These are phyloP conservation scores for Erythrolamprus reginae DNA, from an alignment of 2,113 vertebrate species.

Conservation along the genomic window DNA sequence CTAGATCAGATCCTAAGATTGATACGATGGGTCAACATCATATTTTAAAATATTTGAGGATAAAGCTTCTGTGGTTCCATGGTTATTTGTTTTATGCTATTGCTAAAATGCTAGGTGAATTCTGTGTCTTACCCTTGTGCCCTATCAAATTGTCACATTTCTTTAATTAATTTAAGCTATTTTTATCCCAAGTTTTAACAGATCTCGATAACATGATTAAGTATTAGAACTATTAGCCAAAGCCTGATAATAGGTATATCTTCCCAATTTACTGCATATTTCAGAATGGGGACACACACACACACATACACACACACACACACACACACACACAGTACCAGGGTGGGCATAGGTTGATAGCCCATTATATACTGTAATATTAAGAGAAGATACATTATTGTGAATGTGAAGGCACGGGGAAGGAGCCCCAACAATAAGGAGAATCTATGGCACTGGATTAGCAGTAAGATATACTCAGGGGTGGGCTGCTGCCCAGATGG, in stretches of 20 bases:
- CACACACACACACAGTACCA: neutral
- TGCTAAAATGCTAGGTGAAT: neutral
- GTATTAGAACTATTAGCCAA: neutral
- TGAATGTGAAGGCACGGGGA: neutral
- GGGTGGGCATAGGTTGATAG: neutral
- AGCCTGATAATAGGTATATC: neutral
- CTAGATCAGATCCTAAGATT: neutral
- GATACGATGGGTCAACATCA: neutral
- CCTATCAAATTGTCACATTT: neutral
- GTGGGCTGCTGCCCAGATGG: too few species aligned
- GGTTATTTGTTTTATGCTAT: neutral
- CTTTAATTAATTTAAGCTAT: neutral
- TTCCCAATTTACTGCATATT: neutral
- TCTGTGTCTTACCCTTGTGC: neutral
- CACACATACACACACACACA: too few species aligned
- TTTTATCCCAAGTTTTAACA: neutral
- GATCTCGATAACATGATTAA: neutral
- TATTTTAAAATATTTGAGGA: neutral
- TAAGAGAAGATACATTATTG: neutral
- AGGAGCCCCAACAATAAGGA: neutral
- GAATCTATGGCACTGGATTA: neutral
- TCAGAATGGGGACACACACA: neutral
- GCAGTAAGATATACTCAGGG: neutral
- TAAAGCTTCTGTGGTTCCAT: neutral
- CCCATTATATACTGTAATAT: neutral